Evolutionary conservation across 2,113 vertebrate genomes (phyloP).

Genomic region (Platysternon megacephalum): DNA sequence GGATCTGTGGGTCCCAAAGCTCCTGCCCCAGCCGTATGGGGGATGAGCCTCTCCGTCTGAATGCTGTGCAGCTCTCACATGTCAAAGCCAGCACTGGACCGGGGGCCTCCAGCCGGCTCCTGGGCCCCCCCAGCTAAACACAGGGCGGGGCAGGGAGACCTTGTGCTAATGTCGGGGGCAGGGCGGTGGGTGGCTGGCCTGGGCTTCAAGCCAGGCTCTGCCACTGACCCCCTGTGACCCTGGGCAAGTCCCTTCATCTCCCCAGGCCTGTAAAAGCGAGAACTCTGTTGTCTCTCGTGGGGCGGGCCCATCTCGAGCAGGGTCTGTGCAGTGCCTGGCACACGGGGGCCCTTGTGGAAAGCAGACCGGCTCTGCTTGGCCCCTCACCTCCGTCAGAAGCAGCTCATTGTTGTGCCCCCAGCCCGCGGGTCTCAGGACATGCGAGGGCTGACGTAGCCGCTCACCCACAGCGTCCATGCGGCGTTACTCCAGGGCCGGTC

Average conservation of each 20-base stretch:
- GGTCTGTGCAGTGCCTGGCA: not conserved
- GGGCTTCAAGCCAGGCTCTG: not conserved
- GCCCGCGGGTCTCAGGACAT: too few relatives aligned
- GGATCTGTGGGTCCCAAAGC: too few relatives aligned
- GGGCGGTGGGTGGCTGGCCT: not conserved
- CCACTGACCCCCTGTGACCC: not conserved
- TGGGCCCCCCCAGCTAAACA: not conserved
- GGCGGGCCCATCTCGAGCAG: not conserved
- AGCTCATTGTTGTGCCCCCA: too few relatives aligned
- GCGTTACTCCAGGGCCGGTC: not conserved
- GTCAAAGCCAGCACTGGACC: not conserved
- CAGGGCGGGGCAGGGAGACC: not conserved
- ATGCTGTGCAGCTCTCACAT: not conserved
- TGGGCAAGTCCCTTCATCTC: not conserved
- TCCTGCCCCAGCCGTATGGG: too few relatives aligned
- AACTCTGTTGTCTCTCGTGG: too few relatives aligned
- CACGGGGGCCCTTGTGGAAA: too few relatives aligned
- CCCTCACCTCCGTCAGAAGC: too few relatives aligned
- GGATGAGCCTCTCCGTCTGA: not conserved
- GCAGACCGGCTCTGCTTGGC: too few relatives aligned
- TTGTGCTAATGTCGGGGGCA: not conserved
- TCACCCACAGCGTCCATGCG: rapidly evolving
- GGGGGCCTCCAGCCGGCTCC: too few relatives aligned
- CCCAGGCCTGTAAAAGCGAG: not conserved
- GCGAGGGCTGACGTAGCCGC: too few relatives aligned